Base-by-base conservation (phyloP, 1,140 invertebrate species). In the Lamellibrachia luymesi region DNA sequence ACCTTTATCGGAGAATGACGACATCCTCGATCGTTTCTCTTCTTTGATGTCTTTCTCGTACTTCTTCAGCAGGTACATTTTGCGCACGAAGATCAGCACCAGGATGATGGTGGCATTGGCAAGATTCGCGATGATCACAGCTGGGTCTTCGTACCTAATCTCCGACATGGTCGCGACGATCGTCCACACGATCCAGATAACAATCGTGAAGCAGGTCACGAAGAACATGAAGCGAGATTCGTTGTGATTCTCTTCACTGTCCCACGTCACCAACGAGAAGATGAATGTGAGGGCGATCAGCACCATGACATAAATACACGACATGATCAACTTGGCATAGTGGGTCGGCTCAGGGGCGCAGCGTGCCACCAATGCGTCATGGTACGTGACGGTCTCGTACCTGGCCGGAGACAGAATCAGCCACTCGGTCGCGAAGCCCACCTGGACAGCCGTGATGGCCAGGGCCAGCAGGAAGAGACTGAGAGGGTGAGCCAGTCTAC, bases 171-270 rank as follows among this genome's bases (percentile, higher is more conserved):
- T 95, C 6, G 96, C 95, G 7, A 96, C 95, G 5, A 96, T 93
- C n/a, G 95, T 96, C 96, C 97, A 97, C 2, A 96, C 94, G 7
- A 96, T 93, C 96, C 96, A 97, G n/a, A 95, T 94, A 8, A 96
- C 95, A 17, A 96, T 95, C 22, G 95, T 95, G 27, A 96, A 93
- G 2, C 96, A 93, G 7, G 95, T 94, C 50, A 96, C 96, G 8
- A 95, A 95, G 50, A 96, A 94, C 89, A 97, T 96, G 96, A 96
- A 97, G 27, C 97, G 94, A 7, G 96, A 96, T 94, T 97, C 97
- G 49, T 94, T 95, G 93, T 96, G 96, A 91, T 95, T 96, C 91
- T 95, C 95, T 25, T 96, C 95, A 92, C 94, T 95, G 92, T 96
- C 95, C 96, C 96, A 97, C 2, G 96, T 95, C 49, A 97, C 92